Evolutionary conservation across 2,888 invertebrate genomes (phyloP).

Genomic region (Patella depressa): DNA sequence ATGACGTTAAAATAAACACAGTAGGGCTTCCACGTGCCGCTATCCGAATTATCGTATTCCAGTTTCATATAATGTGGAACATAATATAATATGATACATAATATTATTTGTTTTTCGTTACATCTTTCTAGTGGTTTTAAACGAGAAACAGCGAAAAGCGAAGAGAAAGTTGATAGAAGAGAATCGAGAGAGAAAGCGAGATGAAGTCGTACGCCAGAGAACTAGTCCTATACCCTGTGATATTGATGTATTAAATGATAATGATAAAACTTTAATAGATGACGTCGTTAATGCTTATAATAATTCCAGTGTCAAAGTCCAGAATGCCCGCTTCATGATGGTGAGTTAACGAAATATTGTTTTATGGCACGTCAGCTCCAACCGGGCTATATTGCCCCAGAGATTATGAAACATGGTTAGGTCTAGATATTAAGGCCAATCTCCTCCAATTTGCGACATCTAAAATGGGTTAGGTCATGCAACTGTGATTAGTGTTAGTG

Average conservation of each 20-base stretch:
- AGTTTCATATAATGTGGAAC: too few species aligned
- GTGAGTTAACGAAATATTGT: constrained; percentile 25
- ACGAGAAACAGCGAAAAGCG: constrained; percentile 70
- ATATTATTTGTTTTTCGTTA: neutral
- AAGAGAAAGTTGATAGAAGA: constrained; percentile 72
- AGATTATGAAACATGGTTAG: too few species aligned
- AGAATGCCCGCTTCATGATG: constrained; percentile 29
- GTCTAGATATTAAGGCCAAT: too few species aligned
- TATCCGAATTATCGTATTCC: too few species aligned
- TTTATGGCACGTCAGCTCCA: too few species aligned
- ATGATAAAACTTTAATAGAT: constrained; percentile 55
- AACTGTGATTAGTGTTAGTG: too few species aligned
- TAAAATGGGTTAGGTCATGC: too few species aligned
- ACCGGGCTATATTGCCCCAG: too few species aligned
- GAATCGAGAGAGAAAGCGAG: constrained; percentile 64
- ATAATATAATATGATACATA: too few species aligned
- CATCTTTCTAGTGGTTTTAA: constrained; percentile 70
- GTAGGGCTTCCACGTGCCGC: too few species aligned
- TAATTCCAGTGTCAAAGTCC: constrained; percentile 50
- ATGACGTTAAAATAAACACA: too few species aligned
- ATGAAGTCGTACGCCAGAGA: constrained; percentile 46
- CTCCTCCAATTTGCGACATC: too few species aligned
- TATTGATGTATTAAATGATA: constrained; percentile 53
- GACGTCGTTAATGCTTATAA: constrained; percentile 61
- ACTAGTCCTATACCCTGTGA: constrained; percentile 27